Base-by-base conservation (phyloP, 2,113 vertebrate genomes). In the Salvelinus namaycush region DNA sequence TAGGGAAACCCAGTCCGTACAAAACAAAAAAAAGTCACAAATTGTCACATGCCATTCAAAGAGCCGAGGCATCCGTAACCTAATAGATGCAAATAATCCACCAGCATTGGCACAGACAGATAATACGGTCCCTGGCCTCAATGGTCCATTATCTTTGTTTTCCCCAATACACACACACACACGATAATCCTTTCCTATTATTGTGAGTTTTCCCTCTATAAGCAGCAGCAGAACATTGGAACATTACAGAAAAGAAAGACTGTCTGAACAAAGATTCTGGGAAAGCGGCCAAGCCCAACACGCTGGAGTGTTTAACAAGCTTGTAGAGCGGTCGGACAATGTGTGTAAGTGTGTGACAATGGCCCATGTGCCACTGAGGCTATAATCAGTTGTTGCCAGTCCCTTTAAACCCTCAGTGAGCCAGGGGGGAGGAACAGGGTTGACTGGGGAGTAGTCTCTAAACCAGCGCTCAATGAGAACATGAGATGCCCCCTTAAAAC, bases 221-320 rank as follows among this genome's bases (percentile, higher is more conserved):
- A 76, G 83, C 74, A 51, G 54, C 62, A 73, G 83, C 88, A 84
- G 86, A 87, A 90, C 83, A 44, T 44, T 11, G 39, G 39, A 44
- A 44, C 39, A 80, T 82, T 79, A 86, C 80, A 73, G 75, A 72
- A 81, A 72, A 73, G 27, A 70, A 34, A 44, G 39, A 75, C 20
- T 64, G 80, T 54, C 8, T 74, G 80, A 84, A 87, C 81, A 85
- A 89, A 83, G 72, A 76, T 83, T 87, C 88, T 87, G 87, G 90
- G 89, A 90, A 81, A 70, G 78, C 20, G 59, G 86, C 87, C 89
- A 90, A 87, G 24, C 78, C 83, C 59, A 71, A 73, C 80, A 4
- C 74, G 59, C 81, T 81, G 83, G 22, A 89, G 84, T 83, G 73
- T 67, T 73, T 84, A 89, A 89, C 84, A 80, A 87, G 81, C 48